These are phyloP conservation scores for Uloborus plumipes DNA, from an alignment of 2,888 invertebrate species.

Conservation along the genomic window DNA sequence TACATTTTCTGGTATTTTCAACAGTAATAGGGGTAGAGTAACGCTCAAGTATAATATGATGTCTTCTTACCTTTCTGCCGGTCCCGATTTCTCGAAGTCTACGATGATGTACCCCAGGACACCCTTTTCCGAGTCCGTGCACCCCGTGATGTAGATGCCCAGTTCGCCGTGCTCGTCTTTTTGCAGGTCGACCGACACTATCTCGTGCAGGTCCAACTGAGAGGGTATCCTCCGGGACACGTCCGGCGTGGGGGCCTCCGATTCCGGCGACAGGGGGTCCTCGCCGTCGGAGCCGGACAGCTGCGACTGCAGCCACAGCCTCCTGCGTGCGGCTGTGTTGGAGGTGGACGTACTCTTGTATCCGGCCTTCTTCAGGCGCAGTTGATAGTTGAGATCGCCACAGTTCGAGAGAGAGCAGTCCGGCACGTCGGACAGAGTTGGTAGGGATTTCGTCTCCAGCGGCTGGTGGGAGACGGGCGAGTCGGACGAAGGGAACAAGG, in stretches of 20 bases:
- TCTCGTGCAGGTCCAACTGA: conserved; percentile 54
- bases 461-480: conserved; percentile 38
- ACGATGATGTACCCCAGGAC: conserved; percentile 74
- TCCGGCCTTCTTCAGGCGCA: conserved; percentile 57
- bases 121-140: conserved; percentile 60
- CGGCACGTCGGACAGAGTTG: conserved; percentile 34
- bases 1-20: too few species aligned
- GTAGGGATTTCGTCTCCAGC: conserved; percentile 54
- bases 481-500: conserved; percentile 50
- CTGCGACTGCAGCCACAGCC: conserved; percentile 53
- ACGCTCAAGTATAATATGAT: neutral
- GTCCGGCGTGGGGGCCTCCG: neutral
- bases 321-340: conserved; percentile 42
- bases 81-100: conserved; percentile 78
- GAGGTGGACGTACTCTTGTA: conserved; percentile 52
- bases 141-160: conserved; percentile 78
- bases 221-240: conserved; percentile 38
- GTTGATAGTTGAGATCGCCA: conserved; percentile 61
- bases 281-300: conserved; percentile 51
- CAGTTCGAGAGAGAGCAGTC: conserved; percentile 34
- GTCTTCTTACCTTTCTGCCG: conserved; percentile 75
- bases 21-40: neutral
- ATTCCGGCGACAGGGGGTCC: conserved; percentile 48
- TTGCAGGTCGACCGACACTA: conserved; percentile 75
- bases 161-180: conserved; percentile 78